These are phyloP conservation scores for Parascotia fuliginaria DNA, from an alignment of 2,888 invertebrate genomes.

Conservation along the genomic window DNA sequence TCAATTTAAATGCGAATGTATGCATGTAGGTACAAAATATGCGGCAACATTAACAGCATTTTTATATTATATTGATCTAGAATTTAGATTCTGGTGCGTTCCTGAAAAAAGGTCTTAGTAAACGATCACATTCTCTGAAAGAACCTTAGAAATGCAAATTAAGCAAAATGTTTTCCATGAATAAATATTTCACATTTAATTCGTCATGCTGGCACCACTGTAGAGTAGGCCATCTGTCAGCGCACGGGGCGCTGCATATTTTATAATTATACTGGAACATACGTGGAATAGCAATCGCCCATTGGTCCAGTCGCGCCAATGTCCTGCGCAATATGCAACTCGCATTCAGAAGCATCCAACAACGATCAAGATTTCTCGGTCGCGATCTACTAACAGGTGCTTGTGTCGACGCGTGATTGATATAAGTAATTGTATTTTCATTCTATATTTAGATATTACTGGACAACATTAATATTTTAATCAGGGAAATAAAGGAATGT, in stretches of 20 bases:
- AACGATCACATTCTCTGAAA: too few relatives aligned
- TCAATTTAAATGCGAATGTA: too few relatives aligned
- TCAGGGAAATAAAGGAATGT: conserved; percentile 29
- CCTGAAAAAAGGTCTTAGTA: too few relatives aligned
- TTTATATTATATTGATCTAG: too few relatives aligned
- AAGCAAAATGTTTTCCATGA: not conserved
- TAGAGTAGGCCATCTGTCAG: conserved; percentile 72
- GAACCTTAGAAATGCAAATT: too few relatives aligned
- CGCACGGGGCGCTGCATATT: conserved; percentile 65
- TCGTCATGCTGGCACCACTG: conserved; percentile 35
- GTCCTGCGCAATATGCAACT: conserved; percentile 64
- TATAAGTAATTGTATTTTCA: conserved; percentile 46
- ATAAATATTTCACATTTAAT: conserved; percentile 11
- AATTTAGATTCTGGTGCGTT: too few relatives aligned
- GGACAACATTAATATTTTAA: conserved; percentile 47
- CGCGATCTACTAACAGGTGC: conserved; percentile 81
- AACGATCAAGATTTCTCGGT: conserved; percentile 71
- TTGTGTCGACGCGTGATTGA: conserved; percentile 51
- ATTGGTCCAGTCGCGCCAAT: conserved; percentile 67
- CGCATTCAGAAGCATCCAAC: conserved; percentile 65
- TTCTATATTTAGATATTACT: conserved; percentile 48
- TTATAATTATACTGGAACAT: conserved; percentile 75
- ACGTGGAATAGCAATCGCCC: conserved; percentile 68
- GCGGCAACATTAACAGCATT: too few relatives aligned
- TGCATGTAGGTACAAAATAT: too few relatives aligned